Base-by-base conservation (phyloP, 2,113 vertebrate genomes). In the Nothoprocta perdicaria region DNA sequence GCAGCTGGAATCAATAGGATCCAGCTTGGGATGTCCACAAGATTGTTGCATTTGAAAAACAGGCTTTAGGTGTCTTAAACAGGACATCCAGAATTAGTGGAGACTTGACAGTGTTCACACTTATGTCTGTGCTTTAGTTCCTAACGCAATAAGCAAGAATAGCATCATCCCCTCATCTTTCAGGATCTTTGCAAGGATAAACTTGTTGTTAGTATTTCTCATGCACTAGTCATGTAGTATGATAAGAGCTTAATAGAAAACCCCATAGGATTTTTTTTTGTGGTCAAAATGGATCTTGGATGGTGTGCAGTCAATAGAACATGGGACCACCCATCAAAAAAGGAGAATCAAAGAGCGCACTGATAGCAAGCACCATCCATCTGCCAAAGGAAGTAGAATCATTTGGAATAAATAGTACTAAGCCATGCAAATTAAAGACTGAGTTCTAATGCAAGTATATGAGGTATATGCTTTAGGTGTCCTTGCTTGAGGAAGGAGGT, bases 281-380 rank as follows among this genome's bases (percentile, higher is more conserved):
- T 45, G 22, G 29, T 95, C 71, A 87, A 31, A 38, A 21, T 5
- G 6, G 67, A 31, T 86, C 93, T 95, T 80, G 95, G 75, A 45
- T 3, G 5, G 58, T 79, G n/a, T 68, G 43, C 40, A 69, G 89
- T 77, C 88, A 90, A 11, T 92, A 86, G 90, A 76, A 80, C 78
- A 55, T 80, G 74, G 81, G 86, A 82, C 90, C 89, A 92, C 84
- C 88, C 89, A 35, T 53, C 67, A 74, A 88, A 90, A 50, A 81
- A 48, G 19, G 19, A 89, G 86, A 94, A 90, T 69, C 90, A 80
- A 88, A 93, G 78, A 90, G 14, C 45, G 27, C 31, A 69, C 60
- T 79, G 77, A 26, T 86, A 93, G 92, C 1, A 2, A 89, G 87
- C 65, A 80, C 60, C 1, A 15, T 93, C 84, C 79, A 43, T 87